Evolutionary conservation across 2,113 vertebrate genomes (phyloP).

Genomic region (Siphamia tubifer): DNA sequence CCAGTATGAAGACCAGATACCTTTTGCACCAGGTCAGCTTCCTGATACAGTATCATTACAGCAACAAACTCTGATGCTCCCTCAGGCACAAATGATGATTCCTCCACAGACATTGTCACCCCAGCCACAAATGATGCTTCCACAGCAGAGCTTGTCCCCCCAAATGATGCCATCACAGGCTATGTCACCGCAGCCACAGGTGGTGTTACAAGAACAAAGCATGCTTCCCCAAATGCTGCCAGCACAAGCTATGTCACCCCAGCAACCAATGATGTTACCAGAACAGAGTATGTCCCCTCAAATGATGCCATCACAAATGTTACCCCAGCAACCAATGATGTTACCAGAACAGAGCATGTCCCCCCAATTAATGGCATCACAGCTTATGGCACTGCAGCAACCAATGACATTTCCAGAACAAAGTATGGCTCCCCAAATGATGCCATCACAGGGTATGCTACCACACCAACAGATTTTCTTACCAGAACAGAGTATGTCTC

Average conservation of each 20-base stretch:
- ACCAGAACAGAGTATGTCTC: slow-evolving; percentile 15
- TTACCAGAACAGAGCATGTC: slow-evolving; percentile 5
- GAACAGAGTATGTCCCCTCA: slow-evolving; percentile 9
- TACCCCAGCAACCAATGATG: slow-evolving; percentile 27
- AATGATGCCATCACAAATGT: slow-evolving; percentile 17
- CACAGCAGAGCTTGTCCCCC: neutral
- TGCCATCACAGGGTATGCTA: slow-evolving; percentile 3
- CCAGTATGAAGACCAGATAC: slow-evolving; percentile 72
- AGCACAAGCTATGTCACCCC: slow-evolving; percentile 1
- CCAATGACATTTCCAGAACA: slow-evolving; percentile 26
- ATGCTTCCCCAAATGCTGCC: neutral
- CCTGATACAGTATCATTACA: slow-evolving; percentile 55
- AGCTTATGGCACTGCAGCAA: slow-evolving; percentile 7
- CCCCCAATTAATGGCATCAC: slow-evolving; percentile 15
- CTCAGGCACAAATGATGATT: slow-evolving; percentile 23
- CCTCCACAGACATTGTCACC: slow-evolving; percentile 22
- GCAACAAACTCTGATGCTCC: slow-evolving; percentile 38
- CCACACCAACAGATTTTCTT: slow-evolving; percentile 22
- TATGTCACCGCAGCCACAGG: slow-evolving; percentile 4
- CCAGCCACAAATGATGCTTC: slow-evolving; percentile 29
- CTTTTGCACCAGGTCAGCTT: slow-evolving; percentile 17
- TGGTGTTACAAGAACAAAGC: neutral
- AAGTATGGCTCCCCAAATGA: no score
- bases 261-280: slow-evolving; percentile 27
- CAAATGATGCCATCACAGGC: slow-evolving; percentile 15